Evolutionary conservation across 1,140 invertebrate genomes (phyloP), one percentile per base, ranked within the genome.

Genomic region (Cyphomyrmex costatus): DNA sequence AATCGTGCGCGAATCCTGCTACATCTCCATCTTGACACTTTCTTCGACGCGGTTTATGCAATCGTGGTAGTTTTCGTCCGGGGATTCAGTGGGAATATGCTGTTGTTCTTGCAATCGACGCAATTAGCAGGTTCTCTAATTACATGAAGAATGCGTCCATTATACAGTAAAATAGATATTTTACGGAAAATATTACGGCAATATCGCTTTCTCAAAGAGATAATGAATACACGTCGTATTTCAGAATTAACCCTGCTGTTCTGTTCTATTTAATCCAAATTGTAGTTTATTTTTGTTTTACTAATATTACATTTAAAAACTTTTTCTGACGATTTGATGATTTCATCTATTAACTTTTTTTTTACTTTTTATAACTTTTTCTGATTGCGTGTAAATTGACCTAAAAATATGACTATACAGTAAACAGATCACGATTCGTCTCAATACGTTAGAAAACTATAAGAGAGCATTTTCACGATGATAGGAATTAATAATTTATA

Each of bases 41-140:
- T 83, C 79, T 60, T 73, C 66, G 42, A 42, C 65, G 19, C 53
- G 36, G 53, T n/a, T 83, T 80, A 70, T n/a, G 46, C n/a, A 68
- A 79, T 49, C 63, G 42, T 27, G 60, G 27, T 27, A 78, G 36
- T 78, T 82, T 56, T 71, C 51, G 78, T 80, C 16, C 30, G 63
- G 21, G 16, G 4, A 30, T 51, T 16, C 60, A 14, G 46, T 12
- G 19, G 16, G 30, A 10, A 80, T 56, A 65, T 58, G 21, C 42
- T 5, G 53, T 71, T 82, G 24, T 58, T 80, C 33, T 56, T 42
- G 65, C 21, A 42, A 80, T 33, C 21, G 16, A 46, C 7, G 21
- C 24, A 82, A 82, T 70, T 82, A 82, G 65, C 51, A 14, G 0
- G 14, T 65, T 19, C 24, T 61, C 21, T 74, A 74, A 58, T 51